Percentiles rank a stretch among this genome's conserved stretches.
Conservation (phyloP, 92 coral and sea anemone genomes). For the Parazoanthus swiftii region DNA sequence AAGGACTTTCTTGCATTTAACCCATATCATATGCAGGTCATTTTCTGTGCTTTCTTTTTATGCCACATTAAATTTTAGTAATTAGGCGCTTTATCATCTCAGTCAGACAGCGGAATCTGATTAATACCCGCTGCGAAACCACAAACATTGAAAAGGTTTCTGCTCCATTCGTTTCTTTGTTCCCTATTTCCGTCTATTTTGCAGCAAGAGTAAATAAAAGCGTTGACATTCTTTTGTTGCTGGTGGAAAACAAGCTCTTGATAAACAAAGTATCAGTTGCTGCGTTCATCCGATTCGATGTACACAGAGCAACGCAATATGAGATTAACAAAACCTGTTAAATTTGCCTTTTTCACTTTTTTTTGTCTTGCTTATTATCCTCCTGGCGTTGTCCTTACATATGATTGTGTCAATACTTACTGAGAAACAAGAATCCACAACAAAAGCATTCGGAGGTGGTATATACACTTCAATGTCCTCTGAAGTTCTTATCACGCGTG, state of each 20-base stretch:
- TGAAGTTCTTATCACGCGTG: too few relatives aligned
- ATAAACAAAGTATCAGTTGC: neutral
- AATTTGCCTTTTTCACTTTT: neutral
- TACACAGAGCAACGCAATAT: neutral
- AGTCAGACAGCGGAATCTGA: too few relatives aligned
- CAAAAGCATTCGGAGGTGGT: too few relatives aligned
- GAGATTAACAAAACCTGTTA: neutral
- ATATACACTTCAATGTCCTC: too few relatives aligned
- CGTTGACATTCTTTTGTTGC: neutral
- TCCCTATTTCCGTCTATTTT: too few relatives aligned
- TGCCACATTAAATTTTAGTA: too few relatives aligned
- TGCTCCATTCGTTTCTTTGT: too few relatives aligned
- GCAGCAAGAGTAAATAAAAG: neutral
- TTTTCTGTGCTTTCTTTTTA: neutral
- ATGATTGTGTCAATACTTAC: neutral
- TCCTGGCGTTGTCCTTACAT: neutral
- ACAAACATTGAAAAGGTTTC: too few relatives aligned
- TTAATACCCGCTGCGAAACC: too few relatives aligned
- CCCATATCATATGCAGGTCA: neutral
- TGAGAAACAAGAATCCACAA: neutral
- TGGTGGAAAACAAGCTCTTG: conserved; percentile 1
- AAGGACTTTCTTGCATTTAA: neutral
- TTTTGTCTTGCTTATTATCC: neutral
- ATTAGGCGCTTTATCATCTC: too few relatives aligned
- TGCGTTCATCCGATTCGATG: neutral